phyloP scores from a whole-genome alignment of 2,113 vertebrate species.

The Halcyon malimbica region DNA sequence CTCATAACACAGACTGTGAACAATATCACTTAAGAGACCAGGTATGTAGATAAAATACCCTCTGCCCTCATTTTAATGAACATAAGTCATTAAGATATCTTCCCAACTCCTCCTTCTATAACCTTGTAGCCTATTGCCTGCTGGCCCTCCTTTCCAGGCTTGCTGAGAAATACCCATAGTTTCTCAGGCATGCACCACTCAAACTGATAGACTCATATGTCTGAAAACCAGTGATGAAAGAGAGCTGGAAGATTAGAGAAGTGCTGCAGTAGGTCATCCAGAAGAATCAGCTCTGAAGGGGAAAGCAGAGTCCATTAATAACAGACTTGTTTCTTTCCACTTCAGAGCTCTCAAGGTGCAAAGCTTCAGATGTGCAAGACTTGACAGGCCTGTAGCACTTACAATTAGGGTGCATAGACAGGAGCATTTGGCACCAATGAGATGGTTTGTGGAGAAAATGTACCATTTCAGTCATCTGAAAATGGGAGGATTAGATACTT shows the following conservation, averaged over 20 bases:
- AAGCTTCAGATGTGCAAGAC: constrained; percentile 33
- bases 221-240: neutral
- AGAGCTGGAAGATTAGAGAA: neutral
- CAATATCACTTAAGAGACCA: neutral
- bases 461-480: neutral
- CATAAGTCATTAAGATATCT: neutral
- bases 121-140: neutral
- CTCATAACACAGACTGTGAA: neutral
- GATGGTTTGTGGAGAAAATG: neutral
- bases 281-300: constrained; percentile 44
- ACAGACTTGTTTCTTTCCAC: constrained; percentile 36
- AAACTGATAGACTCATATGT: neutral
- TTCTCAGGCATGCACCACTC: neutral
- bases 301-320: constrained; percentile 47
- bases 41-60: neutral
- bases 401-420: neutral
- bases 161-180: neutral
- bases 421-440: neutral
- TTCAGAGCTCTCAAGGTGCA: constrained; percentile 46
- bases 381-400: constrained; percentile 15
- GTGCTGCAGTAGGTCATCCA: constrained; percentile 41
- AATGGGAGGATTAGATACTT: neutral
- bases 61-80: neutral
- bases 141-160: neutral
- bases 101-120: neutral